phyloP scores from a whole-genome alignment of 2,888 invertebrate genomes.

The Drosophila meridiana region DNA sequence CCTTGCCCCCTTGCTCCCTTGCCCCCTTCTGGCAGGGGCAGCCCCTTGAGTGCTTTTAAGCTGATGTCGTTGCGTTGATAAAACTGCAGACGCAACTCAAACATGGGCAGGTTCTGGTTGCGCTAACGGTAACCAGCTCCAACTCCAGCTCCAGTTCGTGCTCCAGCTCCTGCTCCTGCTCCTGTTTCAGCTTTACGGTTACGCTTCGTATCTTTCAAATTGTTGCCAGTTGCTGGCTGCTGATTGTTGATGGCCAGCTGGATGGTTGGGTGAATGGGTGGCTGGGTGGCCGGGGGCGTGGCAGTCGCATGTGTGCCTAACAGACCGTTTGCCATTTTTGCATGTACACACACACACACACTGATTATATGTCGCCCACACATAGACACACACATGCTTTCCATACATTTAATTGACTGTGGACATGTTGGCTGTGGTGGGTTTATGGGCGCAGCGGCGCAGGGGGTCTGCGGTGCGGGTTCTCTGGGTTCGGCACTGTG shows the following conservation, averaged over 20 bases:
- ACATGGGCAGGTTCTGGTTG: conserved; percentile 56
- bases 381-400: conserved; percentile 33
- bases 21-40: conserved; percentile 15
- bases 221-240: conserved; percentile 69
- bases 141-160: not conserved
- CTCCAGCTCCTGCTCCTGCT: conserved; percentile 20
- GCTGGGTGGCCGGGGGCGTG: conserved; percentile 46
- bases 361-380: conserved; percentile 68
- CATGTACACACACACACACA: conserved; percentile 62
- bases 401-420: conserved; percentile 76
- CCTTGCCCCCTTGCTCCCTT: conserved; percentile 46
- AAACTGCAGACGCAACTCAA: conserved; percentile 74
- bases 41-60: conserved; percentile 79
- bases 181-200: conserved; percentile 57
- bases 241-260: conserved; percentile 63
- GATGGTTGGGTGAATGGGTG: not conserved
- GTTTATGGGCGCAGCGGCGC: conserved; percentile 36
- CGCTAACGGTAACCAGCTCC: conserved; percentile 25
- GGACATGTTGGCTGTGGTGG: conserved; percentile 67
- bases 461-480: conserved; percentile 39
- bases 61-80: conserved; percentile 79
- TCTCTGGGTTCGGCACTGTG: conserved; percentile 66
- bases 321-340: conserved; percentile 82
- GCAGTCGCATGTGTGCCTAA: conserved; percentile 78
- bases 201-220: conserved; percentile 80